A percentile compares a stretch with the other conserved stretches of the same genome.
These are phyloP conservation scores for Mesochorus sp. DNA, from an alignment of 2,888 invertebrate species.

Conservation along the genomic window DNA sequence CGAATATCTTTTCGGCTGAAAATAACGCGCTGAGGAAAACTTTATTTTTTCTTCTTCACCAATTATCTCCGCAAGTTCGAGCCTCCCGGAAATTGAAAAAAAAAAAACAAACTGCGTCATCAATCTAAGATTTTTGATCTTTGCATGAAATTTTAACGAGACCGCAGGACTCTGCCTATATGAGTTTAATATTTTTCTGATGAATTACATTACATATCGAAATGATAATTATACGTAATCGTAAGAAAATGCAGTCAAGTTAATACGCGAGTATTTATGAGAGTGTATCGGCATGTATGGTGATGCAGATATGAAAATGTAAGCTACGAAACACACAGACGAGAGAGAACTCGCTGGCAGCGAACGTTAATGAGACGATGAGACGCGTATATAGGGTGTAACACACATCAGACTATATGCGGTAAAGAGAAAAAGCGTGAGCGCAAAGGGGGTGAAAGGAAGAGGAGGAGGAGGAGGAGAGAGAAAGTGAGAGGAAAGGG, in stretches of 20 bases:
- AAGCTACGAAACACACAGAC: background rate
- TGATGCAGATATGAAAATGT: background rate
- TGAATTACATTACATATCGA: background rate
- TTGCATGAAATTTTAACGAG: too few species aligned
- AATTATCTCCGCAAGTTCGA: background rate
- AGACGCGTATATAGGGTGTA: slow-evolving; percentile 40
- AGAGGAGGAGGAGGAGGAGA: slow-evolving; percentile 24
- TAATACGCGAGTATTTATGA: slow-evolving; percentile 11
- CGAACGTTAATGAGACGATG: slow-evolving; percentile 53
- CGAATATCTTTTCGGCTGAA: slow-evolving; percentile 1
- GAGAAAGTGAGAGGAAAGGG: background rate
- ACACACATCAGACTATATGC: slow-evolving; percentile 54
- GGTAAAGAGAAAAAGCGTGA: slow-evolving; percentile 38
- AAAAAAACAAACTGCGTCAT: too few species aligned
- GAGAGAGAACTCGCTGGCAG: slow-evolving; percentile 32
- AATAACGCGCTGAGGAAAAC: background rate
- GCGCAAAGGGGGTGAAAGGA: slow-evolving; percentile 44
- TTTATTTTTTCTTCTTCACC: background rate
- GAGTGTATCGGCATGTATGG: background rate
- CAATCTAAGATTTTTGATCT: too few species aligned
- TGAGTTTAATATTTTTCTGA: background rate
- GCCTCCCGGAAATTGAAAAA: slow-evolving; percentile 4
- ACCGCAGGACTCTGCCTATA: background rate
- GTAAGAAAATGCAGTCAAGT: background rate
- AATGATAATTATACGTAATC: background rate